Evolutionary conservation across 1,140 invertebrate species (phyloP).

Genomic region (Lucilia sericata): DNA sequence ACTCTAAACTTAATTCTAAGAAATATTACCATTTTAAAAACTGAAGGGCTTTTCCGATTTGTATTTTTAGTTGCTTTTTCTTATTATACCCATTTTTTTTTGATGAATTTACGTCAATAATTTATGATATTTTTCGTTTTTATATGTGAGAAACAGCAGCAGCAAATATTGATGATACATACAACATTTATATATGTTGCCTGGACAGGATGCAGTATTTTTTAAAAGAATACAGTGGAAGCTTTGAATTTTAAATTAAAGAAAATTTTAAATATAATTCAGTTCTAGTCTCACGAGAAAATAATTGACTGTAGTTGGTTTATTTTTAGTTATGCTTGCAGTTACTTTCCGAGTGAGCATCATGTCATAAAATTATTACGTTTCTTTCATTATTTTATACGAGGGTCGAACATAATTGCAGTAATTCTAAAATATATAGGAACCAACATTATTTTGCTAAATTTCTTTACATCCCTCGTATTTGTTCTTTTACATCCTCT

Average conservation of each 20-base stretch:
- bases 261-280: no score
- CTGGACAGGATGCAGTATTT: not conserved
- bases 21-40: no score
- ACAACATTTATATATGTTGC: not conserved
- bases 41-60: no score
- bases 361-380: not conserved
- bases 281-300: no score
- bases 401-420: not conserved
- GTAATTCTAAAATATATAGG: no score
- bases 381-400: not conserved
- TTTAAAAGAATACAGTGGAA: not conserved
- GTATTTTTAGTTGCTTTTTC: not conserved
- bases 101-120: slow-evolving; percentile 25
- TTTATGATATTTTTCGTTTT: not conserved
- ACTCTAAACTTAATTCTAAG: no score
- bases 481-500: not conserved
- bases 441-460: no score
- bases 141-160: not conserved
- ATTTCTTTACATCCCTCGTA: no score
- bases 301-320: not conserved
- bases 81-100: not conserved
- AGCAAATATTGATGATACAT: not conserved
- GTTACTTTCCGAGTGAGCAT: not conserved
- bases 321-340: not conserved
- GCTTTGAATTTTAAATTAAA: no score